Evolutionary conservation across 2,113 vertebrate species (phyloP).

Genomic region (Solea senegalensis): DNA sequence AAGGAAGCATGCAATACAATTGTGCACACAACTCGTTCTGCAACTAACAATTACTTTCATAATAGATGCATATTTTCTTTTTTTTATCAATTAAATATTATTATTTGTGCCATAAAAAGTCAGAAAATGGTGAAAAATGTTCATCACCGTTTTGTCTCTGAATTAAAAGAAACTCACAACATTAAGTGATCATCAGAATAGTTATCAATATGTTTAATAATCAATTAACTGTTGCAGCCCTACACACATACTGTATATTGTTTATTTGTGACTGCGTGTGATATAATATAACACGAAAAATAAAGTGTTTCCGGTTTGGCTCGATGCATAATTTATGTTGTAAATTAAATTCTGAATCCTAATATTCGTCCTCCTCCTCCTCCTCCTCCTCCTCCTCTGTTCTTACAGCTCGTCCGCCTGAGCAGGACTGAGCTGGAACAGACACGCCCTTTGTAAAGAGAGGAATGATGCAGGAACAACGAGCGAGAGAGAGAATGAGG

Average conservation of each 20-base stretch:
- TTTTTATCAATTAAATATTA: too few species aligned
- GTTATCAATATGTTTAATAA: too few species aligned
- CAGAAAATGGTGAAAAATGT: too few species aligned
- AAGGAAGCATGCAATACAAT: neutral
- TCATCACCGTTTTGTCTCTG: too few species aligned
- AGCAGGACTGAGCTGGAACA: constrained; percentile 59
- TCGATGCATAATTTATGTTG: neutral
- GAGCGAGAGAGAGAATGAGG: neutral
- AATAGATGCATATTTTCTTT: too few species aligned
- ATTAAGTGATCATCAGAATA: too few species aligned
- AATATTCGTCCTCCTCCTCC: neutral
- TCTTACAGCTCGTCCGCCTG: constrained; percentile 17
- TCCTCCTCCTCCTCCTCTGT: neutral
- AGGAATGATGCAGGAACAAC: constrained; percentile 22
- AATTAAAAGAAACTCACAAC: too few species aligned
- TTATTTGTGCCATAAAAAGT: too few species aligned
- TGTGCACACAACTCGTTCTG: too few species aligned
- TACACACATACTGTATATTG: too few species aligned
- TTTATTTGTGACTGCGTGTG: neutral
- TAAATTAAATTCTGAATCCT: neutral
- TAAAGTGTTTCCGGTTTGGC: neutral
- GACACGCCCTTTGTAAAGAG: constrained; percentile 76
- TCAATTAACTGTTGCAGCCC: too few species aligned
- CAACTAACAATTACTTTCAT: too few species aligned
- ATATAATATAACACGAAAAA: neutral